Conservation (phyloP, 2,113 vertebrate genomes). For the Rattus norvegicus region GRCr8 NC_086027.1:69226001-69226500, state of each 20-base stretch:
- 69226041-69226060: slow-evolving; percentile 95
- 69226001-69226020: background rate
- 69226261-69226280: slow-evolving; percentile 25
- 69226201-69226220: slow-evolving; percentile 90
- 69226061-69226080: slow-evolving; percentile 92
- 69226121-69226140: slow-evolving; percentile 91
- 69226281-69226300: background rate
- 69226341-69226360: slow-evolving; percentile 40
- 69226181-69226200: slow-evolving; percentile 93
- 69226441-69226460: background rate
- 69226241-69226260: slow-evolving; percentile 37
- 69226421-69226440: background rate
- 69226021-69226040: slow-evolving; percentile 3
- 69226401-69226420: background rate
- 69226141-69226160: slow-evolving; percentile 95
- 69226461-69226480: slow-evolving; percentile 12
- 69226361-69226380: background rate
- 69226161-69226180: slow-evolving; percentile 95
- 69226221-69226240: background rate
- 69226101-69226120: slow-evolving; percentile 94
- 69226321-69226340: background rate
- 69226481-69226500: slow-evolving; percentile 47
- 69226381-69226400: background rate
- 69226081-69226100: slow-evolving; percentile 95
- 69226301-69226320: slow-evolving; percentile 58